phyloP scores from a whole-genome alignment of 2,113 vertebrate species.

The Campylomormyrus tamandua region DNA sequence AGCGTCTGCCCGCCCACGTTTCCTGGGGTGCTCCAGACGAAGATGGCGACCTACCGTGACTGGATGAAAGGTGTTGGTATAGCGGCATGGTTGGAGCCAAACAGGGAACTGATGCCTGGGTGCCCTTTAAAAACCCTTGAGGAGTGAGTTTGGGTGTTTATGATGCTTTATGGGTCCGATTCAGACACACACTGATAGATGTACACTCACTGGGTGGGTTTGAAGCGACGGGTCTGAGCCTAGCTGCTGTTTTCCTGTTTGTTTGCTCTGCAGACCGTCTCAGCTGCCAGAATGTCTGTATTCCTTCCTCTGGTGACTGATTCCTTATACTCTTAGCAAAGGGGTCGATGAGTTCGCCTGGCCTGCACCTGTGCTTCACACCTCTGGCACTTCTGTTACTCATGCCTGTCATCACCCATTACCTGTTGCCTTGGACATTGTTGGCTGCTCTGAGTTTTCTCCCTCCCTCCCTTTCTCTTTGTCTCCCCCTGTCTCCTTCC shows the following conservation, averaged over 20 bases:
- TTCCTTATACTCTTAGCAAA: background rate
- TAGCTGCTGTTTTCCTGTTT: background rate
- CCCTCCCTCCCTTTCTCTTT: background rate
- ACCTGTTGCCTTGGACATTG: background rate
- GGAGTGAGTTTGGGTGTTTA: background rate
- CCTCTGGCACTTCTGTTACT: background rate
- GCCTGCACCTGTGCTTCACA: background rate
- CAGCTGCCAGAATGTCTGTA: background rate
- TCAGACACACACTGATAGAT: background rate
- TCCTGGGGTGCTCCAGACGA: background rate
- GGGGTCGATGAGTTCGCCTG: background rate
- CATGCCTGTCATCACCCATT: background rate
- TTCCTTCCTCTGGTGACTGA: background rate
- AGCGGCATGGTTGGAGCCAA: background rate
- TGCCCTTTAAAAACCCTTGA: background rate
- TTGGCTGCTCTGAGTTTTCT: background rate
- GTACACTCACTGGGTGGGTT: background rate
- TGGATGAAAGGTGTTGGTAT: background rate
- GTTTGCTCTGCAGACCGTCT: background rate
- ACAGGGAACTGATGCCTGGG: background rate
- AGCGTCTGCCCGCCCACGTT: background rate
- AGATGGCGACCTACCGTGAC: background rate
- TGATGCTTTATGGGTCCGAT: background rate
- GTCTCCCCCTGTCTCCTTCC: background rate
- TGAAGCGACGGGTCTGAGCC: background rate